A percentile compares a stretch with the other conserved stretches of the same genome.
These are phyloP conservation scores for Nixonia krombeini DNA, from an alignment of 1,140 invertebrate species.

Conservation along the genomic window DNA sequence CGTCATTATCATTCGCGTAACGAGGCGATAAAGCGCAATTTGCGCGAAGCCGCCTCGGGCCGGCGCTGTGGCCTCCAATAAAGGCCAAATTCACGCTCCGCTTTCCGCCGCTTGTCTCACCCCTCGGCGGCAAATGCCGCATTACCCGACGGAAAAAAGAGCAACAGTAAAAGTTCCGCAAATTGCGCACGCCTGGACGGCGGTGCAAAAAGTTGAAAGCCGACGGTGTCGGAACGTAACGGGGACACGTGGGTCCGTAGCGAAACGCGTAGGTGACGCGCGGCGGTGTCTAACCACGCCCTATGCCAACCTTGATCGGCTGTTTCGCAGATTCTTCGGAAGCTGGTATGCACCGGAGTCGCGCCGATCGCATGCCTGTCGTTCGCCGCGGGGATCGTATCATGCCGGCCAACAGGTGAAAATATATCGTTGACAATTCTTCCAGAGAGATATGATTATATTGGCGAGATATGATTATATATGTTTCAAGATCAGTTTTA, in stretches of 20 bases:
- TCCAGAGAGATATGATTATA: too few relatives aligned
- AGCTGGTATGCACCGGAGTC: conserved; percentile 30
- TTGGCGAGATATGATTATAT: too few relatives aligned
- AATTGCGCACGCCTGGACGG: conserved; percentile 10
- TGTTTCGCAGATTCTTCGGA: conserved; percentile 52
- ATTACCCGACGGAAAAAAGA: too few relatives aligned
- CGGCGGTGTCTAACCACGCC: conserved; percentile 30
- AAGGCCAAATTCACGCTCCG: conserved; percentile 4
- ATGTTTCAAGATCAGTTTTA: too few relatives aligned
- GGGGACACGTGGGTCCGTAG: not conserved
- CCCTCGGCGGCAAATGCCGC: not conserved
- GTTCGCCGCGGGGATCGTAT: not conserved
- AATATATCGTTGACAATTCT: not conserved
- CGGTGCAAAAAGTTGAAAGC: conserved; percentile 10
- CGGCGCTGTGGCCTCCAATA: conserved; percentile 6
- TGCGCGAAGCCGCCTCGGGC: conserved; percentile 2
- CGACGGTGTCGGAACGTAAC: not conserved
- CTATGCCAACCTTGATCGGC: conserved; percentile 54
- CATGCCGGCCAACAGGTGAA: not conserved
- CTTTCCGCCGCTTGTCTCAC: not conserved
- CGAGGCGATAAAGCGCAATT: conserved; percentile 9
- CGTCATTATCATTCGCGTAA: conserved; percentile 6
- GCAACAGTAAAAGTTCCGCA: not conserved
- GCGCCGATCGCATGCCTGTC: conserved; percentile 13
- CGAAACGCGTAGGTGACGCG: conserved; percentile 14